These are phyloP conservation scores for Venustoraphidia nigricollis DNA, from an alignment of 2,888 invertebrate species.

Conservation along the genomic window DNA sequence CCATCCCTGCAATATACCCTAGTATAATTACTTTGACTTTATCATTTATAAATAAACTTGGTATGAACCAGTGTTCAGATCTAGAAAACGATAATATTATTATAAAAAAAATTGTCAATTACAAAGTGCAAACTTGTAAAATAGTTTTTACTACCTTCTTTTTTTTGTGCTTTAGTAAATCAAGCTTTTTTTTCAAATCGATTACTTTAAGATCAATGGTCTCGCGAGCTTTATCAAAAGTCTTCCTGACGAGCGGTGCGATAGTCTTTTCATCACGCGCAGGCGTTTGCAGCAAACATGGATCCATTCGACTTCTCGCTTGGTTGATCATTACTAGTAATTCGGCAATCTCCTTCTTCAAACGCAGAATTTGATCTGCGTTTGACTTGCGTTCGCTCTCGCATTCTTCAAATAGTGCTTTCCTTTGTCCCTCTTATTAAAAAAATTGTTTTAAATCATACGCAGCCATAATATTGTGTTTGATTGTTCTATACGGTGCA, in stretches of 20 bases:
- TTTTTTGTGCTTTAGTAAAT: slow-evolving; percentile 53
- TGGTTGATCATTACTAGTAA: slow-evolving; percentile 42
- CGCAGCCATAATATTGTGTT: too few relatives aligned
- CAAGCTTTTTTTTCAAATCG: slow-evolving; percentile 55
- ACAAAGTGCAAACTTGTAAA: not conserved
- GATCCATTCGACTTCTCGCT: slow-evolving; percentile 35
- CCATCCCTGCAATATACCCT: too few relatives aligned
- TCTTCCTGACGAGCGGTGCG: slow-evolving; percentile 27
- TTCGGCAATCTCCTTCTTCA: slow-evolving; percentile 59
- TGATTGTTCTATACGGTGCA: too few relatives aligned
- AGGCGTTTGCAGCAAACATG: slow-evolving; percentile 31
- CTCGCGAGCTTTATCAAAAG: slow-evolving; percentile 31
- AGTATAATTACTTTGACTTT: too few relatives aligned
- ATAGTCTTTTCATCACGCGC: slow-evolving; percentile 16
- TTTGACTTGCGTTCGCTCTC: slow-evolving; percentile 59
- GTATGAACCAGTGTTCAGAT: not conserved
- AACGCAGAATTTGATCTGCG: slow-evolving; percentile 46
- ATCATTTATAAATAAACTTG: not conserved
- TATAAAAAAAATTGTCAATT: not conserved
- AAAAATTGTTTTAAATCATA: slow-evolving; percentile 1
- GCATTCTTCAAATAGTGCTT: slow-evolving; percentile 67
- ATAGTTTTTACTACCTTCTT: slow-evolving; percentile 29
- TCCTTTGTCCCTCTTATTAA: slow-evolving; percentile 64
- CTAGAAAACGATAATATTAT: too few relatives aligned
- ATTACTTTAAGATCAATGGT: slow-evolving; percentile 52